Evolutionary conservation across 2,113 vertebrate genomes (phyloP), one percentile per base, ranked within the genome.

Genomic region (Calidris pygmaea): DNA sequence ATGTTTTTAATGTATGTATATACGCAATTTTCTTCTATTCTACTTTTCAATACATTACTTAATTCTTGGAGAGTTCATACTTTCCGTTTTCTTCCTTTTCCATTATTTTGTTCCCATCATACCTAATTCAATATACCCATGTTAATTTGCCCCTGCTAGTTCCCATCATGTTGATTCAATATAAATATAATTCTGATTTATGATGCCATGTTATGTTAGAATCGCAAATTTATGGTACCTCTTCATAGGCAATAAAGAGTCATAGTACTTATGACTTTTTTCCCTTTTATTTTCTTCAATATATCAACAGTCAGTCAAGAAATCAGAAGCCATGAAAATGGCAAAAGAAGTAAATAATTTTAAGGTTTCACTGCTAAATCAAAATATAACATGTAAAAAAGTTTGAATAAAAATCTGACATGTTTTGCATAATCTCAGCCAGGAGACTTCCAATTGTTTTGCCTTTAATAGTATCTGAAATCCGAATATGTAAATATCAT

Each of bases 1-100:
- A 63, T n/a, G 26, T 58, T 72, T 79, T 58, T 14, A 52, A 35
- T 53, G 35, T 55, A 67, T 72, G 14, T 77, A 17, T 67, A 72
- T 27, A 35, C 12, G 52, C 65, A 81, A 5, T 87, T 75, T 89
- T 87, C 24, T 50, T 75, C 55, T 71, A 24, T 52, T 90, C 50
- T 65, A 14, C 23, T 94, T 91, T 87, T 81, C 72, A 93, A n/a
- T 72, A 37, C 17, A 10, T 73, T 67, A 67, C 22, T 22, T 91
- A 73, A 47, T 55, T 70, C 32, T 45, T 78, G 66, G 23, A 84
- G 3, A 34, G 4, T 14, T 94, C 35, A 80, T 35, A 79, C 16
- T 87, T 80, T 93, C 70, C 50, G 14, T 81, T 29, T 87, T 63
- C 48, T 10, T 84, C 15, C 12, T 74, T 76, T 95, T 91, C 55